Percentiles rank a stretch among this genome's conserved stretches.
These are phyloP conservation scores for Linnaemya tessellans DNA, from an alignment of 2,888 invertebrate species.

Conservation along the genomic window DNA sequence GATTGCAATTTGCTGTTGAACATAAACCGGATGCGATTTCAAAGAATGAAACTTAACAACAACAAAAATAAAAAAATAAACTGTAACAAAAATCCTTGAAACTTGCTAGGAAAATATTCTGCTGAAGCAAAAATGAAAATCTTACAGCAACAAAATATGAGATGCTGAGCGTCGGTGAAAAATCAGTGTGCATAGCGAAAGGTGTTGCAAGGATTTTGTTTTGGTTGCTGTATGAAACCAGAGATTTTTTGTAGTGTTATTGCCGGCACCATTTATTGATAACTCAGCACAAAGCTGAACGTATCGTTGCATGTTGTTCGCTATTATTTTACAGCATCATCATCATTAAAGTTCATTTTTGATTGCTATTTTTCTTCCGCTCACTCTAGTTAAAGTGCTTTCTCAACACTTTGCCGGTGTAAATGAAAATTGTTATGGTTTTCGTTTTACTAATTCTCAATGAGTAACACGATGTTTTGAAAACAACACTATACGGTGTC, in stretches of 20 bases:
- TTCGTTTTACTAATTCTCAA: neutral
- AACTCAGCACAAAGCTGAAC: slow-evolving; percentile 21
- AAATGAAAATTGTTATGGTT: neutral
- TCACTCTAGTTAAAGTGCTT: neutral
- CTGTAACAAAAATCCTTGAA: slow-evolving; percentile 5
- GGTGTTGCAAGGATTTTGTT: neutral
- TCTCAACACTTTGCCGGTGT: neutral
- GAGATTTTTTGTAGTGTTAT: slow-evolving; percentile 11
- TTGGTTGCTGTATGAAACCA: neutral
- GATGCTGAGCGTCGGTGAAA: slow-evolving; percentile 3
- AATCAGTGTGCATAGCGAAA: slow-evolving; percentile 17
- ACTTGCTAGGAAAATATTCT: slow-evolving; percentile 4
- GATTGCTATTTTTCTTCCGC: neutral
- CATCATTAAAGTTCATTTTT: slow-evolving; percentile 45
- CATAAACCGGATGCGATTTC: neutral
- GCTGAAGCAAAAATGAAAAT: slow-evolving; percentile 31
- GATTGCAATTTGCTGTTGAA: slow-evolving; percentile 45
- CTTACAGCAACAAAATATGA: slow-evolving; percentile 8
- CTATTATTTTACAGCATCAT: slow-evolving; percentile 24
- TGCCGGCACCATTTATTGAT: slow-evolving; percentile 28
- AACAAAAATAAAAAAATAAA: neutral
- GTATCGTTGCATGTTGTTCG: slow-evolving; percentile 48
- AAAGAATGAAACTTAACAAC: neutral
- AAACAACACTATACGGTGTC: no score
- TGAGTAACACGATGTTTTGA: neutral